Evolutionary conservation across 1,140 invertebrate genomes (phyloP), one percentile per base, ranked within the genome.

Genomic region (Bombus soroeensis): DNA sequence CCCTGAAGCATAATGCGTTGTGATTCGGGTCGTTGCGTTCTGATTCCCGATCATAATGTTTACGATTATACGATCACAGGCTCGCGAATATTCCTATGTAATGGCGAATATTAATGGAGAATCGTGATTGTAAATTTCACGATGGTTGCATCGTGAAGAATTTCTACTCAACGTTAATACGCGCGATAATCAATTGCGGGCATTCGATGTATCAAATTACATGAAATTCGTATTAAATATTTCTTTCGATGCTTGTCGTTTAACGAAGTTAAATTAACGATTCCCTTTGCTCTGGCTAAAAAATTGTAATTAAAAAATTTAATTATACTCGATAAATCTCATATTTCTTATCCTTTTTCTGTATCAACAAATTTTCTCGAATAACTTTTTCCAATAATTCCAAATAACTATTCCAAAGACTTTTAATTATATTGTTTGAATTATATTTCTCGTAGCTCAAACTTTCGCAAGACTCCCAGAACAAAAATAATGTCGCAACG

Each of bases 1-100:
- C 73, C 87, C 82, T 87, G 83, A 89, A 86, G 90, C 91, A 92
- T 93, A 93, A 93, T 93, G 93, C 89, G 77, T 88, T 88, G 87
- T 93, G 93, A 93, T 93, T 94, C 88, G 89, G 92, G 88, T 92
- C 93, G 91, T 94, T 92, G 92, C 92, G 91, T 89, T 68, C 89
- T 82, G 85, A 81, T 90, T 87, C 80, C 75, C 89, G 90, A 92
- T 94, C 93, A 91, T 92, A 93, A 89, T 91, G 90, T 91, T 91
- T 86, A 90, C 88, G 81, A 90, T 92, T 88, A 85, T 90, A 81
- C 74, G 73, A 64, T 59, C 75, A 34, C 66, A 28, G 83, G 75
- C 85, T 66, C 59, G 75, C 75, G n/a, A 72, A 79, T 85, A 72
- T 81, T 53, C 66, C 83, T 41, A 43, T 34, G 18, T 47, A 66